A percentile compares a stretch with the other conserved stretches of the same genome.
phyloP scores from a whole-genome alignment of 2,113 vertebrate genomes.

The Hippocampus abdominalis region DNA sequence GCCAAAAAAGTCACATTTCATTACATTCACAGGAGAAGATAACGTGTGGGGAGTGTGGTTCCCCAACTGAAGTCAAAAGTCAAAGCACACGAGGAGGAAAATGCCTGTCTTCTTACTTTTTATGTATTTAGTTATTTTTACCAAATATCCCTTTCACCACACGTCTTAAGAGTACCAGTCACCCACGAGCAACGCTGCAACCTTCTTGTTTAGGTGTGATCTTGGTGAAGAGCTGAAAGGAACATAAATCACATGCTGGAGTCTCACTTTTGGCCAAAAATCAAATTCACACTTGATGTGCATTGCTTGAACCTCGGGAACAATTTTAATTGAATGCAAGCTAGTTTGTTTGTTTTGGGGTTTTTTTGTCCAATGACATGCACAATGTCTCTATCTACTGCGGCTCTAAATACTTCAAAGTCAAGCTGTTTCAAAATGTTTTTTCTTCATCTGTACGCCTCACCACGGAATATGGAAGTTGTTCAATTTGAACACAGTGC shows the following conservation, averaged over 20 bases:
- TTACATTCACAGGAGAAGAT: not conserved
- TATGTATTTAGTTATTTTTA: not conserved
- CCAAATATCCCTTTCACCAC: not conserved
- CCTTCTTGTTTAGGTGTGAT: not conserved
- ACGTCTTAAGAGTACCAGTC: not conserved
- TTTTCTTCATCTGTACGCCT: slow-evolving; percentile 16
- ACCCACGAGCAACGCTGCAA: not conserved
- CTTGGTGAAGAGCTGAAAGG: not conserved
- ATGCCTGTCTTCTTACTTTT: not conserved
- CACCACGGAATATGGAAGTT: slow-evolving; percentile 6
- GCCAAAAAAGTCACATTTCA: not conserved
- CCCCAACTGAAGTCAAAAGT: too few relatives aligned
- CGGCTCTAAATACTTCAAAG: slow-evolving; percentile 33
- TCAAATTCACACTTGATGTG: not conserved
- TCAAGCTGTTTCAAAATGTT: slow-evolving; percentile 31
- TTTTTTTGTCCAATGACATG: slow-evolving; percentile 1
- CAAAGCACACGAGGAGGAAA: too few relatives aligned
- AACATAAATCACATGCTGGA: not conserved
- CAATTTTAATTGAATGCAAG: not conserved
- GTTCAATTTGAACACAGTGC: slow-evolving; percentile 3
- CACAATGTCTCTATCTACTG: not conserved
- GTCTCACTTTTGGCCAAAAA: not conserved
- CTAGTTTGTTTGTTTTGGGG: not conserved
- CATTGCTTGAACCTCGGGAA: not conserved
- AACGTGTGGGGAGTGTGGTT: not conserved